phyloP scores from a whole-genome alignment of 2,888 invertebrate genomes.

The Diarsia rubi region DNA sequence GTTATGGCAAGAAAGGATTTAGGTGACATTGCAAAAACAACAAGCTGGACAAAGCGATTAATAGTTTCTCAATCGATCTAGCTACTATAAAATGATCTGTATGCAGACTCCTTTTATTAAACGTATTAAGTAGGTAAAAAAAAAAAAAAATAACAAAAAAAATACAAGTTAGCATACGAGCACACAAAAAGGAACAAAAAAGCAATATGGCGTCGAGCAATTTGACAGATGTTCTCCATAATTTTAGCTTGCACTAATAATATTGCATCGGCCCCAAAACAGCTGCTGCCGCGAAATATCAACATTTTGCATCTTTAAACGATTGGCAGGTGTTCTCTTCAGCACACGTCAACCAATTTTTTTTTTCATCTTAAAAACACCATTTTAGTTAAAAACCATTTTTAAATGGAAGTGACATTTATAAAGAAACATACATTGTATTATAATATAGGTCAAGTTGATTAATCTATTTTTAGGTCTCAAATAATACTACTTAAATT shows the following conservation, averaged over 20 bases:
- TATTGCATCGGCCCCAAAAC: constrained; percentile 56
- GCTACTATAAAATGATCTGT: not conserved
- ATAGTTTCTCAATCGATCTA: not conserved
- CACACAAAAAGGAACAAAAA: constrained; percentile 15
- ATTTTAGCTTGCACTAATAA: constrained; percentile 40
- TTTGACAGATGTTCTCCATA: constrained; percentile 64
- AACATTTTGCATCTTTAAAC: constrained; percentile 66
- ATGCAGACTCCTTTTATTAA: constrained; percentile 1
- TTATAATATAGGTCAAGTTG: constrained; percentile 6
- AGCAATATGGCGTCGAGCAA: constrained; percentile 51
- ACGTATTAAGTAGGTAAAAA: too few relatives aligned
- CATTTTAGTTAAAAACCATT: constrained; percentile 1
- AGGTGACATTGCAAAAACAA: not conserved
- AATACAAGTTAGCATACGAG: not conserved
- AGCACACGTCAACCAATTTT: constrained; percentile 55
- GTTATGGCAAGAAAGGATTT: not conserved
- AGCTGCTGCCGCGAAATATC: constrained; percentile 70
- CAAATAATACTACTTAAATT: not conserved
- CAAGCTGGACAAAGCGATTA: not conserved
- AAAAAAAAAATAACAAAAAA: not conserved
- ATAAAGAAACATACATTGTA: not conserved
- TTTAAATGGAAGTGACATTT: constrained; percentile 2
- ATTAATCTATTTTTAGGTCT: not conserved
- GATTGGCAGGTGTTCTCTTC: constrained; percentile 67
- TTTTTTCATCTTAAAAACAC: constrained; percentile 22